A percentile compares a stretch with the other conserved stretches of the same genome.
phyloP scores from a whole-genome alignment of 2,888 invertebrate species.

The Alentia gelatinosa region DNA sequence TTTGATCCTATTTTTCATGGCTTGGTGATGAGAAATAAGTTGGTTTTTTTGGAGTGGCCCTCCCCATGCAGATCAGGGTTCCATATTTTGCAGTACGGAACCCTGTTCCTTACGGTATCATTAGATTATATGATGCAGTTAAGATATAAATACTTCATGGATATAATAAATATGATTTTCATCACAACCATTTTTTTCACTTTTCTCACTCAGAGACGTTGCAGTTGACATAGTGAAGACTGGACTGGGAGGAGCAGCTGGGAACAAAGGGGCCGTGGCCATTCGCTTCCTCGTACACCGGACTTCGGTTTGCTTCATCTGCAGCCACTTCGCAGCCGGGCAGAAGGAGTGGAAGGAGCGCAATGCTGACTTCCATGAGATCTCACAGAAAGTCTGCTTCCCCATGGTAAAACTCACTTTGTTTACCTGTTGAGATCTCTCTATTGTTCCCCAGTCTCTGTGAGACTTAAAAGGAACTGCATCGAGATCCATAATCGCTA shows the following conservation, averaged over 20 bases:
- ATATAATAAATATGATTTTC: not conserved
- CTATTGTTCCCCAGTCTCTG: too few relatives aligned
- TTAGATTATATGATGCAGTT: not conserved
- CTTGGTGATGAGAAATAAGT: too few relatives aligned
- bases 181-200: not conserved
- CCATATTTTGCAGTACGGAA: too few relatives aligned
- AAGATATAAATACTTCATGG: not conserved
- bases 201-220: slow-evolving; percentile 86
- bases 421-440: too few relatives aligned
- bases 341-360: slow-evolving; percentile 96
- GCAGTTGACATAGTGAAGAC: slow-evolving; percentile 98
- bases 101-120: too few relatives aligned
- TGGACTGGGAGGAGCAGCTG: slow-evolving; percentile 97
- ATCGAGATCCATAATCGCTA: too few relatives aligned
- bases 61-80: too few relatives aligned
- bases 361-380: slow-evolving; percentile 98
- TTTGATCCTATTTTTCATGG: too few relatives aligned
- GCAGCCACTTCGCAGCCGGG: slow-evolving; percentile 99
- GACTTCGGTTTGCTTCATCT: slow-evolving; percentile 97
- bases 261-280: slow-evolving; percentile 97
- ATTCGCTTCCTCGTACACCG: slow-evolving; percentile 95
- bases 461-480: too few relatives aligned
- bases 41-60: too few relatives aligned
- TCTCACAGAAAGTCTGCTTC: slow-evolving; percentile 88
- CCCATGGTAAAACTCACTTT: slow-evolving; percentile 74